Conservation (phyloP, 2,113 vertebrate genomes). For the Syngnathus scovelli region DNA sequence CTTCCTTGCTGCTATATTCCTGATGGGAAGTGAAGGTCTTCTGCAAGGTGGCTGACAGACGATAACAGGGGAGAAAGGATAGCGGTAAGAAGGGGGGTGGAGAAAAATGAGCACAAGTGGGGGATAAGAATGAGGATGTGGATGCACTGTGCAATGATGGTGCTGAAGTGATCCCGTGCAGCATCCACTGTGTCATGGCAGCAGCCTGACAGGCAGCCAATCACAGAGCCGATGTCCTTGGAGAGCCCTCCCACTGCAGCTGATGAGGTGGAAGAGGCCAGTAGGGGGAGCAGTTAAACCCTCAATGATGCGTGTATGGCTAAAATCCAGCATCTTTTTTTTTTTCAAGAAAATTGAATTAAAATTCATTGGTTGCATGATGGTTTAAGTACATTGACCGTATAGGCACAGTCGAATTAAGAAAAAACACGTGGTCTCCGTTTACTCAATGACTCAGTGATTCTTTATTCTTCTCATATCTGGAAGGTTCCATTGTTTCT, state of each 20-base stretch:
- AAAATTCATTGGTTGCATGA: not conserved
- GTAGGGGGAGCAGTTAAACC: slow-evolving; percentile 49
- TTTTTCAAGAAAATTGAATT: not conserved
- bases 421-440: not conserved
- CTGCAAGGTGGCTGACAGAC: slow-evolving; percentile 40
- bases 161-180: slow-evolving; percentile 74
- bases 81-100: slow-evolving; percentile 41
- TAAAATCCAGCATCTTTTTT: not conserved
- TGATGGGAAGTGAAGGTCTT: slow-evolving; percentile 47
- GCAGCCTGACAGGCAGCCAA: slow-evolving; percentile 75
- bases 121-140: slow-evolving; percentile 59
- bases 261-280: slow-evolving; percentile 44
- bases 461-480: not conserved
- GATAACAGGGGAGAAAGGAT: slow-evolving; percentile 35
- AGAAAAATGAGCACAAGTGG: slow-evolving; percentile 47
- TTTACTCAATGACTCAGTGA: not conserved
- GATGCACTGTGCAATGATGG: slow-evolving; percentile 64
- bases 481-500: not conserved
- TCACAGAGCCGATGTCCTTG: slow-evolving; percentile 38
- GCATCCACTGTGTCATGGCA: slow-evolving; percentile 79
- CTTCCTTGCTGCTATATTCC: slow-evolving; percentile 37
- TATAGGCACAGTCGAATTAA: not conserved
- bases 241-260: slow-evolving; percentile 66
- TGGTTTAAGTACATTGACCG: not conserved
- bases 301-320: not conserved